phyloP scores from a whole-genome alignment of 1,140 invertebrate genomes.

The Tigriopus japonicus region DNA sequence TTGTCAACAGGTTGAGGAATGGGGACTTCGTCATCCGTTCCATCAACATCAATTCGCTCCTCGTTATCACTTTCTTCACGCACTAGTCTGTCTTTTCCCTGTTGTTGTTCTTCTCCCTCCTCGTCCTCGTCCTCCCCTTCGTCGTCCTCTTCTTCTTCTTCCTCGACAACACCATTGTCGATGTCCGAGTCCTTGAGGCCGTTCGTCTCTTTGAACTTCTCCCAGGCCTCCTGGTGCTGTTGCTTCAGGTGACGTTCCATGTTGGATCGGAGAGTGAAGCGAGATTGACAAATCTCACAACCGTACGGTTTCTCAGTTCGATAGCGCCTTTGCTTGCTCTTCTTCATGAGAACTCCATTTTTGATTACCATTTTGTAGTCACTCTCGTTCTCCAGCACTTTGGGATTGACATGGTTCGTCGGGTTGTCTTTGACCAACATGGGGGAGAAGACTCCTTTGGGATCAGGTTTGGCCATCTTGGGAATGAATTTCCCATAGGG shows the following conservation, averaged over 20 bases:
- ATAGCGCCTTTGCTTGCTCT: conserved; percentile 71
- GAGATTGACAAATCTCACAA: conserved; percentile 66
- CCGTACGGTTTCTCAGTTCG: conserved; percentile 73
- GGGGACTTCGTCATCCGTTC: conserved; percentile 41
- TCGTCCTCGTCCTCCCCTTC: conserved; percentile 20
- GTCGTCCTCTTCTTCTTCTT: conserved; percentile 28
- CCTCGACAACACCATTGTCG: conserved; percentile 22
- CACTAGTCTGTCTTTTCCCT: conserved; percentile 19
- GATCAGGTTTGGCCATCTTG: not conserved
- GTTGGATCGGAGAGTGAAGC: conserved; percentile 71
- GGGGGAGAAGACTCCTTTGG: conserved; percentile 26
- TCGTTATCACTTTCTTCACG: conserved; percentile 11
- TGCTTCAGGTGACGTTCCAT: conserved; percentile 87
- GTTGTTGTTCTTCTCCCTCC: conserved; percentile 20
- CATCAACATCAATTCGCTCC: conserved; percentile 14
- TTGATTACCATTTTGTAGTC: conserved; percentile 56
- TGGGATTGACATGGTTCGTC: not conserved
- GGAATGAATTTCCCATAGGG: not conserved
- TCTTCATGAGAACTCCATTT: conserved; percentile 66
- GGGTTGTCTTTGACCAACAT: conserved; percentile 2
- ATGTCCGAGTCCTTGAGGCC: conserved; percentile 15
- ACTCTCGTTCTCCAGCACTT: not conserved
- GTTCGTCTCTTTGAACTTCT: conserved; percentile 15
- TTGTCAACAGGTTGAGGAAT: conserved; percentile 57
- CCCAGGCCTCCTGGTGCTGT: conserved; percentile 55